These are phyloP conservation scores for Ellobium chinense DNA, from an alignment of 2,888 invertebrate genomes.

Conservation along the genomic window DNA sequence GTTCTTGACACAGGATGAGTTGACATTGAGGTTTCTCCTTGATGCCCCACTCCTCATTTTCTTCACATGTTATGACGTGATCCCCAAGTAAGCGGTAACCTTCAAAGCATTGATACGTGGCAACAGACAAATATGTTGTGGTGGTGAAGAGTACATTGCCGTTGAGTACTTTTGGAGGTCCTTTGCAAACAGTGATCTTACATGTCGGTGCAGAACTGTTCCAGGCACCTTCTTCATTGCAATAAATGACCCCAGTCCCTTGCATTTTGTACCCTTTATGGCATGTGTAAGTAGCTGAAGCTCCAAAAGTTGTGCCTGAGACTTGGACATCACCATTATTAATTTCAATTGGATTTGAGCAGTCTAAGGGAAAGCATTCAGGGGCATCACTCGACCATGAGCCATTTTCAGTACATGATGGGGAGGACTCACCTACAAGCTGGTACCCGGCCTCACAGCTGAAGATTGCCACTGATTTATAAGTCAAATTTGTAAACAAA, in stretches of 20 bases:
- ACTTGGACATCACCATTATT: conserved; percentile 5
- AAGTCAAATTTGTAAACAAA: conserved; percentile 30
- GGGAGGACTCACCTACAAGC: conserved; percentile 56
- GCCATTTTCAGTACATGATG: conserved; percentile 61
- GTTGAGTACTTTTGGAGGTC: conserved; percentile 51
- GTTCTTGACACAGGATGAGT: conserved; percentile 47
- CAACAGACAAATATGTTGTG: conserved; percentile 22
- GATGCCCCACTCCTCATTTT: conserved; percentile 40
- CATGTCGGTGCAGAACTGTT: conserved; percentile 57
- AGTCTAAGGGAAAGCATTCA: conserved; percentile 55
- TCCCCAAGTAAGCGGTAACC: conserved; percentile 58
- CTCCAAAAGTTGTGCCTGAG: conserved; percentile 56
- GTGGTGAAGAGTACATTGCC: conserved; percentile 39
- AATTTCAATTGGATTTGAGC: conserved; percentile 50
- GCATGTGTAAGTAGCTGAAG: conserved; percentile 59
- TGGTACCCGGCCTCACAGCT: conserved; percentile 64
- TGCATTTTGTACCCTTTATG: conserved; percentile 58
- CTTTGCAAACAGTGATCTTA: conserved; percentile 55
- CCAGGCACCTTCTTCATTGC: conserved; percentile 65
- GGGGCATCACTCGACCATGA: conserved; percentile 62
- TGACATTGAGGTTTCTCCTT: conserved; percentile 40
- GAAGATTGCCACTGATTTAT: conserved; percentile 52
- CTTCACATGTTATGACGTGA: conserved; percentile 55
- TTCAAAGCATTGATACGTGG: conserved; percentile 41
- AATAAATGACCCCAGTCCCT: conserved; percentile 58